Percentiles rank a stretch among this genome's conserved stretches.
These are phyloP conservation scores for Cyprinella venusta DNA, from an alignment of 2,797 vertebrate species.

Conservation along the genomic window DNA sequence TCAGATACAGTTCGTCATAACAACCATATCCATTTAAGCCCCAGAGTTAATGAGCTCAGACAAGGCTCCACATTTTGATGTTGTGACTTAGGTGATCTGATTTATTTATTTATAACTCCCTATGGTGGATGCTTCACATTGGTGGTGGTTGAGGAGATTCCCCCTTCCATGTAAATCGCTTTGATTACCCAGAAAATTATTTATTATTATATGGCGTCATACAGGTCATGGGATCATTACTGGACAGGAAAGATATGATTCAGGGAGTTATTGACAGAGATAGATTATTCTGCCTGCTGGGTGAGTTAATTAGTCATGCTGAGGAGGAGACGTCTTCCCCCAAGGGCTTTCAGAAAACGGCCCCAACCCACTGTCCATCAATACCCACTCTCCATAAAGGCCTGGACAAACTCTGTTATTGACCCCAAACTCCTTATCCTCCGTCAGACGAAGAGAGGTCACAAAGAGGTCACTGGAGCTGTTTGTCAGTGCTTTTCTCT, in stretches of 20 bases:
- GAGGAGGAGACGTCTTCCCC: slow-evolving; percentile 23
- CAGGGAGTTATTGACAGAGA: slow-evolving; percentile 36
- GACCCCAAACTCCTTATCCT: slow-evolving; percentile 40
- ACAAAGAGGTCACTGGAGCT: slow-evolving; percentile 17
- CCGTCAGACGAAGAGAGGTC: slow-evolving; percentile 33
- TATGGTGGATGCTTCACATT: not conserved
- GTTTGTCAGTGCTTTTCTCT: not conserved
- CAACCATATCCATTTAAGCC: not conserved
- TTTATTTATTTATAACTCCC: slow-evolving; percentile 30
- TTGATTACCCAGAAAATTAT: too few relatives aligned
- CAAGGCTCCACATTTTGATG: not conserved
- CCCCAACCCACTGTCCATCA: slow-evolving; percentile 15
- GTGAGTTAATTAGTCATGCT: slow-evolving; percentile 37
- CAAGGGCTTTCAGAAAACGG: slow-evolving; percentile 30
- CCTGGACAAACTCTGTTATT: slow-evolving; percentile 40
- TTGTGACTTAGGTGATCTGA: not conserved
- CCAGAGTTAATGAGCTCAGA: not conserved
- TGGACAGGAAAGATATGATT: not conserved
- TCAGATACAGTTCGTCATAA: not conserved
- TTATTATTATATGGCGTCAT: not conserved
- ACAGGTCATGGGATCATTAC: not conserved
- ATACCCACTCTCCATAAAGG: slow-evolving; percentile 18
- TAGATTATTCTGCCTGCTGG: slow-evolving; percentile 15
- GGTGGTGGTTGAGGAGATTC: too few relatives aligned
- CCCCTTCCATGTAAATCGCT: too few relatives aligned